Evolutionary conservation across 2,797 vertebrate species (phyloP).

Genomic region (Peromyscus aztecus): DNA sequence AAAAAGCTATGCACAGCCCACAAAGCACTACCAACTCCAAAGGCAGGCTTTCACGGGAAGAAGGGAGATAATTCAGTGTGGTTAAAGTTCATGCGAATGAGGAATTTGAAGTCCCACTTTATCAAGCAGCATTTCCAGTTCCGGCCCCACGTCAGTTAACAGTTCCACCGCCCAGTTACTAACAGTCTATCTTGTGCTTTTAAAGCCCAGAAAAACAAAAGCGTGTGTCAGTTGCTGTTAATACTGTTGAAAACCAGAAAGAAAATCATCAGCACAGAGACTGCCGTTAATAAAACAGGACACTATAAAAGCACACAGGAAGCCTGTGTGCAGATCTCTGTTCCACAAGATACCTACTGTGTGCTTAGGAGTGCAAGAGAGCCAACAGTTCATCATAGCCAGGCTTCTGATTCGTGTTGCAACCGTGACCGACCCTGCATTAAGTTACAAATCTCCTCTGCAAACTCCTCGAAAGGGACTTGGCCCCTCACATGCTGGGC

Average conservation of each 20-base stretch:
- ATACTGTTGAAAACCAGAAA: conserved; percentile 26
- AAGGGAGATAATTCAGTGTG: neutral
- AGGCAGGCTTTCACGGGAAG: neutral
- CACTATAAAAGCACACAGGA: conserved; percentile 37
- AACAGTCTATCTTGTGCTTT: conserved; percentile 64
- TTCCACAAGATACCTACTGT: conserved; percentile 92
- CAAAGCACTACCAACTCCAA: neutral
- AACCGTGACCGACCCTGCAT: conserved; percentile 72
- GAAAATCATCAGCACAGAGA: conserved; percentile 8
- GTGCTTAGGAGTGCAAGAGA: conserved; percentile 94
- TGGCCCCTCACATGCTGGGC: conserved; percentile 42
- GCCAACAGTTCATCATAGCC: conserved; percentile 94
- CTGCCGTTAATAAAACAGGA: neutral
- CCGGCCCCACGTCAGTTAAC: conserved; percentile 49
- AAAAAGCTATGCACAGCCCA: conserved; percentile 35
- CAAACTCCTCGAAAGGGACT: neutral
- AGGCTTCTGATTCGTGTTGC: conserved; percentile 85
- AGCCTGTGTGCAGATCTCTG: neutral
- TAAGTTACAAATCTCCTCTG: conserved; percentile 83
- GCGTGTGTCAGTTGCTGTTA: conserved; percentile 25
- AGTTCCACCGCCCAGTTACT: conserved; percentile 46
- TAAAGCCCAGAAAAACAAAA: neutral
- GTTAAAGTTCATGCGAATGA: neutral
- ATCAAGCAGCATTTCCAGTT: conserved; percentile 9
- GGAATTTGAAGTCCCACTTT: neutral